These are phyloP conservation scores for Danionella cerebrum DNA, from an alignment of 2,113 vertebrate genomes.

Conservation along the genomic window DNA sequence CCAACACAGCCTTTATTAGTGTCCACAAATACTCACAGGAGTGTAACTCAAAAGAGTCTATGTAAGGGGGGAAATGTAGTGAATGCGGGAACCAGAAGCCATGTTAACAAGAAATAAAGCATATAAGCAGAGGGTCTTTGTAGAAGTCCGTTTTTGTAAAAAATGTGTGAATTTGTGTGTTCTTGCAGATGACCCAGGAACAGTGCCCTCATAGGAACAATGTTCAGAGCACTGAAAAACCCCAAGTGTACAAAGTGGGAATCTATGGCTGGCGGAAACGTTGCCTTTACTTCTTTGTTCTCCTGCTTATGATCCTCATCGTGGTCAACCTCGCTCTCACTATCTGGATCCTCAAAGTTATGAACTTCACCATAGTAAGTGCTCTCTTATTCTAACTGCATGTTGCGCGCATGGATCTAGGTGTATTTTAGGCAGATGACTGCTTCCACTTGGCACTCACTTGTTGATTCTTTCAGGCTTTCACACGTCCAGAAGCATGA, in stretches of 20 bases:
- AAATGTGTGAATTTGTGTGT: constrained; percentile 1
- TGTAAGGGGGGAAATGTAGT: no score
- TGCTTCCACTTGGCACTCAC: constrained; percentile 28
- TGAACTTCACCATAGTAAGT: constrained; percentile 99
- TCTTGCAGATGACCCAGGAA: constrained; percentile 94
- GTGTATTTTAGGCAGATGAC: constrained; percentile 17
- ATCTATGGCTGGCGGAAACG: constrained; percentile 99
- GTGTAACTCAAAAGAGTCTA: no score
- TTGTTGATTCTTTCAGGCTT: constrained; percentile 14
- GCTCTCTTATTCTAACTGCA: not conserved
- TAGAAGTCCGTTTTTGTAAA: not conserved
- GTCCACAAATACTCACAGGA: no score
- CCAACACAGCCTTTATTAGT: no score
- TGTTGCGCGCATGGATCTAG: no score
- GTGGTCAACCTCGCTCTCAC: constrained; percentile 98
- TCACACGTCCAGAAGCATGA: no score
- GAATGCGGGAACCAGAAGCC: no score
- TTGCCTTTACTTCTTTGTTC: constrained; percentile 98
- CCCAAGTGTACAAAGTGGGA: constrained; percentile 96
- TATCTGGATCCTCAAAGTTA: constrained; percentile 99
- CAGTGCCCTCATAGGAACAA: constrained; percentile 88
- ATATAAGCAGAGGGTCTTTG: no score
- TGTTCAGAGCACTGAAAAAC: constrained; percentile 86
- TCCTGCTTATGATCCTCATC: constrained; percentile 97
- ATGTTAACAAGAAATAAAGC: no score